Evolutionary conservation across 2,797 vertebrate genomes (phyloP).

Genomic region (Oreonectes daqikongensis): DNA sequence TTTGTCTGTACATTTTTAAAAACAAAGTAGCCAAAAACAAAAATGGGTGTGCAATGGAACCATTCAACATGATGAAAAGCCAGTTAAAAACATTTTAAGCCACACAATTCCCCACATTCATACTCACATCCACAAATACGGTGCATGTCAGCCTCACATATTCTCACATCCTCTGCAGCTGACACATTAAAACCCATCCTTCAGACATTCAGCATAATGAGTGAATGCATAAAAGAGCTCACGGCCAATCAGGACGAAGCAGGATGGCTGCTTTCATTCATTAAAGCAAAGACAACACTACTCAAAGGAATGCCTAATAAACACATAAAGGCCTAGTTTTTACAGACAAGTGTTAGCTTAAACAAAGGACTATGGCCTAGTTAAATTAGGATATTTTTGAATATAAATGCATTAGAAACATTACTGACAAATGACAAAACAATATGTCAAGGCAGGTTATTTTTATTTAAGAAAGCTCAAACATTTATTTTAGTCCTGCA

Average conservation of each 20-base stretch:
- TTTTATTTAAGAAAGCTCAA: no score
- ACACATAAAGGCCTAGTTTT: background rate
- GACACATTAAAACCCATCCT: conserved; percentile 26
- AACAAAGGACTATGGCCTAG: no score
- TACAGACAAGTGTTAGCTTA: no score
- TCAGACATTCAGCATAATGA: conserved; percentile 26
- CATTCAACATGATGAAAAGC: background rate
- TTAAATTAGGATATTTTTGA: no score
- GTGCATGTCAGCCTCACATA: conserved; percentile 11
- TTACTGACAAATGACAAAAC: no score
- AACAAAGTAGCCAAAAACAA: background rate
- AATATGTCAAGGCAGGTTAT: no score
- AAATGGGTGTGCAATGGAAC: background rate
- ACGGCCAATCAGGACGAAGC: conserved; percentile 6
- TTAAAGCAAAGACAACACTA: conserved; percentile 15
- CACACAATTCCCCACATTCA: conserved; percentile 4
- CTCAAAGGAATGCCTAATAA: conserved; percentile 11
- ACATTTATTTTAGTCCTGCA: no score
- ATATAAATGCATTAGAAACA: no score
- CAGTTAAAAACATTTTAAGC: background rate
- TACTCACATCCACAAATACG: background rate
- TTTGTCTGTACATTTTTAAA: background rate
- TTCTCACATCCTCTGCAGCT: conserved; percentile 44
- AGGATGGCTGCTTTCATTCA: conserved; percentile 8
- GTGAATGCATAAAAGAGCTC: conserved; percentile 1